phyloP scores from a whole-genome alignment of 2,888 invertebrate species.

The Eucriotettix oculatus region DNA sequence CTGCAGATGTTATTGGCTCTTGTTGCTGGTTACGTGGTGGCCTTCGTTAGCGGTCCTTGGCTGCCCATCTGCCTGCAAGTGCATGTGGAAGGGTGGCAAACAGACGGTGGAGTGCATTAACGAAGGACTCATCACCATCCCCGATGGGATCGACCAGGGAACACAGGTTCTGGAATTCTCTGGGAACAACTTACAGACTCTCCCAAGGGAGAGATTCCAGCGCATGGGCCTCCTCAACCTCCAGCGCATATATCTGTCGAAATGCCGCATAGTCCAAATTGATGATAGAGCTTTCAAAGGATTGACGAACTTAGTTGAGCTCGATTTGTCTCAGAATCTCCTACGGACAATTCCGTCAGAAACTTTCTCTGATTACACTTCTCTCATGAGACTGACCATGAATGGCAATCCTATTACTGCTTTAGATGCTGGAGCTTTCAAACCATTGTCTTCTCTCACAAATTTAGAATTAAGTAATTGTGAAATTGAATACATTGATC shows the following conservation, averaged over 20 bases:
- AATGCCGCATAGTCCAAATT: constrained; percentile 61
- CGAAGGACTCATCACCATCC: constrained; percentile 57
- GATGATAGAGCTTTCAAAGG: constrained; percentile 69
- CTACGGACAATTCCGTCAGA: constrained; percentile 60
- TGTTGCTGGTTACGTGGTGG: not conserved
- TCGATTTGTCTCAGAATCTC: constrained; percentile 71
- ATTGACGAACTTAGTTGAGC: constrained; percentile 70
- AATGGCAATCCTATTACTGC: constrained; percentile 67
- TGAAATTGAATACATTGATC: constrained; percentile 57
- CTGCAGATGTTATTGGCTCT: not conserved
- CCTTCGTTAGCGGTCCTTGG: constrained; percentile 19
- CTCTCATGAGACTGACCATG: constrained; percentile 66
- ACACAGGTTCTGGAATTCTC: constrained; percentile 78
- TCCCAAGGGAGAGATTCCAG: constrained; percentile 64
- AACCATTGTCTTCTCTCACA: constrained; percentile 55
- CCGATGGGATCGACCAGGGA: constrained; percentile 61
- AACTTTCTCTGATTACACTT: constrained; percentile 60
- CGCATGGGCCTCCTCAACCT: constrained; percentile 65
- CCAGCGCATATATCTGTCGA: constrained; percentile 68
- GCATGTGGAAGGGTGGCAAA: constrained; percentile 88
- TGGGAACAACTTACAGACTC: constrained; percentile 62
- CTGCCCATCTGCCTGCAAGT: constrained; percentile 65
- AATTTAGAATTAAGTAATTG: constrained; percentile 69
- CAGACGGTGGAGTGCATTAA: constrained; percentile 77
- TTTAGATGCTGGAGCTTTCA: constrained; percentile 54